These are phyloP conservation scores for Cerceris rybyensis DNA, from an alignment of 2,888 invertebrate species.

Conservation along the genomic window DNA sequence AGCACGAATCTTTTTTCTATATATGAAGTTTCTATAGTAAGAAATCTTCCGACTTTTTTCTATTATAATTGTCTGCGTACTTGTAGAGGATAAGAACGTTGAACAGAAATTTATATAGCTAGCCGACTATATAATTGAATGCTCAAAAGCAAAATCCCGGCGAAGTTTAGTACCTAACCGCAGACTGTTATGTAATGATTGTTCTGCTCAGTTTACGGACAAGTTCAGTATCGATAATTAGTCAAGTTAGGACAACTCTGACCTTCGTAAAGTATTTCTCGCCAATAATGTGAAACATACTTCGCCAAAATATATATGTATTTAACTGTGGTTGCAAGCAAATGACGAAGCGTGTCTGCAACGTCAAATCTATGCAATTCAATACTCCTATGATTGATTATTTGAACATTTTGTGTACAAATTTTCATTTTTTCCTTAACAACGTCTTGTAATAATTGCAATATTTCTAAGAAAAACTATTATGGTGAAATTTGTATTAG, in stretches of 20 bases:
- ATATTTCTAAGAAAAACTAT: too few relatives aligned
- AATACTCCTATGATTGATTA: not conserved
- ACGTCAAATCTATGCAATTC: not conserved
- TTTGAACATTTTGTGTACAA: too few relatives aligned
- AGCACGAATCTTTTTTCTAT: too few relatives aligned
- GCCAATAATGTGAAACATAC: slow-evolving; percentile 38
- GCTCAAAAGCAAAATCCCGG: slow-evolving; percentile 65
- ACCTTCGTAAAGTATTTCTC: slow-evolving; percentile 35
- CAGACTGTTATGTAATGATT: slow-evolving; percentile 70
- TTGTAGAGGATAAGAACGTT: not conserved
- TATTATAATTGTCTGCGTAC: not conserved
- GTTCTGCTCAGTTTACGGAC: slow-evolving; percentile 66
- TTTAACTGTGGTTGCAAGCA: not conserved
- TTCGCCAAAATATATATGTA: not conserved
- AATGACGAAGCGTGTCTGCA: not conserved
- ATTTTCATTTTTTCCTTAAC: too few relatives aligned
- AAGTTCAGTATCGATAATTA: slow-evolving; percentile 70
- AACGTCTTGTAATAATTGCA: too few relatives aligned
- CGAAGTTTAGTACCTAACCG: slow-evolving; percentile 68
- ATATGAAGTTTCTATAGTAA: not conserved
- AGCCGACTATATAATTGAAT: slow-evolving; percentile 68
- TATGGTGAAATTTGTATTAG: too few relatives aligned
- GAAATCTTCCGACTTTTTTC: not conserved
- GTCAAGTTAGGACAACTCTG: slow-evolving; percentile 65
- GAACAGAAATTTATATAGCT: slow-evolving; percentile 42